Conservation (phyloP, 2,888 invertebrate genomes). For the Cynaeus angustus region DNA sequence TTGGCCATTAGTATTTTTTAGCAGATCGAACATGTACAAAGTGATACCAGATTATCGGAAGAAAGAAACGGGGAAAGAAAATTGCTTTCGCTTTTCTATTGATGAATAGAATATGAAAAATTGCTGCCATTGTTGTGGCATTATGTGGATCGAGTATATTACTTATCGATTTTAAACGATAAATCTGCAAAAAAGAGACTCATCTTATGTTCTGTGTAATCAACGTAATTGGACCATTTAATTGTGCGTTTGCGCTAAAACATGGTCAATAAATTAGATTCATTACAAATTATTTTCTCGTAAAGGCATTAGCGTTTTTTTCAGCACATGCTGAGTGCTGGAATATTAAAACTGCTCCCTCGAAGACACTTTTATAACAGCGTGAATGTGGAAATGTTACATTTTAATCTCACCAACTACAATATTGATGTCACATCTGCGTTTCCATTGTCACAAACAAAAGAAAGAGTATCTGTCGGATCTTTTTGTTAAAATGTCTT, state of each 20-base stretch:
- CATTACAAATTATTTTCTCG: constrained; percentile 10
- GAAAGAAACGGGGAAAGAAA: constrained; percentile 40
- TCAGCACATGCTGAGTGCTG: not conserved
- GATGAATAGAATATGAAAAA: constrained; percentile 49
- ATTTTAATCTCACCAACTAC: constrained; percentile 29
- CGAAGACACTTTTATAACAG: not conserved
- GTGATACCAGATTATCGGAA: constrained; percentile 42
- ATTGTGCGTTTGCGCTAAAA: constrained; percentile 11
- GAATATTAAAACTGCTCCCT: constrained; percentile 17
- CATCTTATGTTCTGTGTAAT: no score
- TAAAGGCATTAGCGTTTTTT: constrained; percentile 7
- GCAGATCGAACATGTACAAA: constrained; percentile 33
- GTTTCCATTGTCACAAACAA: constrained; percentile 21
- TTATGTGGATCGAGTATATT: constrained; percentile 42
- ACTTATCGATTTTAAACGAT: constrained; percentile 35
- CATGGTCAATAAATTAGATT: constrained; percentile 14
- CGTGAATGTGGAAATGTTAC: constrained; percentile 24
- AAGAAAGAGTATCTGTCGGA: constrained; percentile 14
- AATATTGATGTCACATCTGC: constrained; percentile 30
- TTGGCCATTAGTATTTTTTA: constrained; percentile 42
- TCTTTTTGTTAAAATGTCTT: constrained; percentile 2
- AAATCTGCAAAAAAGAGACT: constrained; percentile 4
- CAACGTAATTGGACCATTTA: no score
- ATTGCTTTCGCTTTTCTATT: constrained; percentile 43
- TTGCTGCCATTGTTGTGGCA: constrained; percentile 39